Percentiles rank a stretch among this genome's conserved stretches.
These are phyloP conservation scores for Drosophila longiperda DNA, from an alignment of 2,888 invertebrate species.

Conservation along the genomic window DNA sequence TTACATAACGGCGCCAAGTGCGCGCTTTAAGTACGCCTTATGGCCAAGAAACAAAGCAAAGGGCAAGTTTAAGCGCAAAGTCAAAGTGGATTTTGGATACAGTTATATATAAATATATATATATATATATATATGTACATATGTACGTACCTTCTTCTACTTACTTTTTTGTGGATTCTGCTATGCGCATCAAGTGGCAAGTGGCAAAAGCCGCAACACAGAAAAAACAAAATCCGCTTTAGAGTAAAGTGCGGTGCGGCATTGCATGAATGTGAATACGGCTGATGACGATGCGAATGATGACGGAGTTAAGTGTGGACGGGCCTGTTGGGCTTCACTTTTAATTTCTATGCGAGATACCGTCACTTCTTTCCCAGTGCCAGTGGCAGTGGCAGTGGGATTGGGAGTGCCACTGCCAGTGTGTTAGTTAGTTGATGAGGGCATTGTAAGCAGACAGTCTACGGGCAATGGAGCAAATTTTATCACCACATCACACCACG, in stretches of 20 bases:
- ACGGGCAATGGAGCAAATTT: constrained; percentile 18
- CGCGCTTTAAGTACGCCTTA: constrained; percentile 53
- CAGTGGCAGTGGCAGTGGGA: neutral
- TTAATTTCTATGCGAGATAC: constrained; percentile 61
- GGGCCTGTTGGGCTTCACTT: constrained; percentile 58
- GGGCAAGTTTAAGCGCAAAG: constrained; percentile 73
- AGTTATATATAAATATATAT: neutral
- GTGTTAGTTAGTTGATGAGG: constrained; percentile 67
- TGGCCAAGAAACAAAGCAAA: constrained; percentile 60
- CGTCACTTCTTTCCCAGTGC: constrained; percentile 19
- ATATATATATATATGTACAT: neutral
- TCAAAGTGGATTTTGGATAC: constrained; percentile 60
- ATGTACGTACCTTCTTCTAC: neutral
- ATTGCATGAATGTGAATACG: constrained; percentile 13
- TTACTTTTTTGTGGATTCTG: constrained; percentile 5
- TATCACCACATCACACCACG: neutral
- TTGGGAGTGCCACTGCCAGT: constrained; percentile 5
- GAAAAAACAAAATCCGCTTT: constrained; percentile 17
- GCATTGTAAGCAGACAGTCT: constrained; percentile 57
- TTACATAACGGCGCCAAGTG: constrained; percentile 33
- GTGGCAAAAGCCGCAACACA: constrained; percentile 11
- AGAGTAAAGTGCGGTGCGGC: constrained; percentile 45
- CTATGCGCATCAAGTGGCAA: constrained; percentile 51
- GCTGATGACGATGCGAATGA: constrained; percentile 11
- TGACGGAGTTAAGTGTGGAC: constrained; percentile 52